phyloP scores from a whole-genome alignment of 2,888 invertebrate genomes.

The Priocnemis perturbator region DNA sequence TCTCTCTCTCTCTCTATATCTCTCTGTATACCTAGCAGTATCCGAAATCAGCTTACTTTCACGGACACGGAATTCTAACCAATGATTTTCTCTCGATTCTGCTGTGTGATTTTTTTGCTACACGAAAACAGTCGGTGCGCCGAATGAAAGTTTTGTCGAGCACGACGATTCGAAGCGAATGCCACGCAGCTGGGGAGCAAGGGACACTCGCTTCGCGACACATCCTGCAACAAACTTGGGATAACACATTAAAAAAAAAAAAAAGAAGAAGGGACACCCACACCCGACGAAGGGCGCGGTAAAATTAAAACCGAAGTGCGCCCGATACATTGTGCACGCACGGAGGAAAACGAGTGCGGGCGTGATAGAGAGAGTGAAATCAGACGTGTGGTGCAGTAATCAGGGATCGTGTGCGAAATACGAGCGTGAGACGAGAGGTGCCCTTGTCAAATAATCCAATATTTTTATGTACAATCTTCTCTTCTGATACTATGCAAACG shows the following conservation, averaged over 20 bases:
- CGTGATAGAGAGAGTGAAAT: constrained; percentile 15
- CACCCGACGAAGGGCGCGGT: constrained; percentile 9
- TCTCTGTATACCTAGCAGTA: not conserved
- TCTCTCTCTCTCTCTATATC: constrained; percentile 10
- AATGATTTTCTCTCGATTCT: no score
- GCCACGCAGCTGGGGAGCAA: constrained; percentile 44
- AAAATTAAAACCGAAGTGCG: constrained; percentile 4
- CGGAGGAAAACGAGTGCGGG: constrained; percentile 19
- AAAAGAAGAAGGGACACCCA: constrained; percentile 1
- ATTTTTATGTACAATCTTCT: no score
- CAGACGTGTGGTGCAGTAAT: not conserved
- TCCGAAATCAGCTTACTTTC: no score
- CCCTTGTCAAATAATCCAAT: not conserved
- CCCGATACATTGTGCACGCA: constrained; percentile 12
- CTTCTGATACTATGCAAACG: no score
- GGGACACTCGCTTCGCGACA: constrained; percentile 44
- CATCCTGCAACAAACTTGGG: constrained; percentile 56
- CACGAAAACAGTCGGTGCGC: constrained; percentile 45
- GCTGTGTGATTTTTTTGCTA: no score
- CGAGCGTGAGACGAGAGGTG: constrained; percentile 2
- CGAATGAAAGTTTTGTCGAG: constrained; percentile 40
- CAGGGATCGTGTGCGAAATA: constrained; percentile 3
- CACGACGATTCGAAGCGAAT: constrained; percentile 46
- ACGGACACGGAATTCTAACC: no score
- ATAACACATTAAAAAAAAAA: constrained; percentile 49